These are phyloP conservation scores for Taenioides sp. DNA, from an alignment of 2,797 vertebrate genomes.

Conservation along the genomic window DNA sequence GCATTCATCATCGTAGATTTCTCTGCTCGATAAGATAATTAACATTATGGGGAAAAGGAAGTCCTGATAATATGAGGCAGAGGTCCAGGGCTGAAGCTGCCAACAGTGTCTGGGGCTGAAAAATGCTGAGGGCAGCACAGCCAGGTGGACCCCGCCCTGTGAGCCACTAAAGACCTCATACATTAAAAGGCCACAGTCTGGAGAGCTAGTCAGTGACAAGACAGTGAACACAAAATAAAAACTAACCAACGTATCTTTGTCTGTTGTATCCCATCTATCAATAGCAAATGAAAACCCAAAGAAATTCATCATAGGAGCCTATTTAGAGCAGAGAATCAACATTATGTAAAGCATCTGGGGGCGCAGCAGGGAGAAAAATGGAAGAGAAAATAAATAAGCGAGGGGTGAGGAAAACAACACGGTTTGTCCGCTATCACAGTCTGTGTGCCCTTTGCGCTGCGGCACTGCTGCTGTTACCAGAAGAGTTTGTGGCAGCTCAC, in stretches of 20 bases:
- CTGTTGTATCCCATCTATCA: slow-evolving; percentile 49
- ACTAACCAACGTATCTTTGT: slow-evolving; percentile 22
- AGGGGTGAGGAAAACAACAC: slow-evolving; percentile 50
- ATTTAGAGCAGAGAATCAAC: slow-evolving; percentile 65
- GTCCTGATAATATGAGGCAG: slow-evolving; percentile 62
- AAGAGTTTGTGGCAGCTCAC: slow-evolving; percentile 28
- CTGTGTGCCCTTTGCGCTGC: slow-evolving; percentile 43
- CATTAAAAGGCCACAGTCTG: slow-evolving; percentile 19
- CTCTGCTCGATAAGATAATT: slow-evolving; percentile 73
- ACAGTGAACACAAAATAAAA: slow-evolving; percentile 14
- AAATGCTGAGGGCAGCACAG: slow-evolving; percentile 56
- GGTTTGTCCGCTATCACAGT: slow-evolving; percentile 61
- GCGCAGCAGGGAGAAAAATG: slow-evolving; percentile 47
- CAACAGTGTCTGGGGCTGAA: slow-evolving; percentile 35
- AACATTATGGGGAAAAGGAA: slow-evolving; percentile 60
- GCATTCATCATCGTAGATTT: slow-evolving; percentile 76
- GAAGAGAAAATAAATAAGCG: slow-evolving; percentile 70
- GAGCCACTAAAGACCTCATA: slow-evolving; percentile 20
- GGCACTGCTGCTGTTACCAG: slow-evolving; percentile 38
- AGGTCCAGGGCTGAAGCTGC: slow-evolving; percentile 53
- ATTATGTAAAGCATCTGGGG: slow-evolving; percentile 67
- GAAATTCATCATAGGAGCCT: slow-evolving; percentile 61
- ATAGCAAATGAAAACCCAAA: slow-evolving; percentile 55
- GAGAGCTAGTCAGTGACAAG: slow-evolving; percentile 15
- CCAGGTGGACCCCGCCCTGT: slow-evolving; percentile 14